Conservation (phyloP, 2,888 invertebrate genomes). For the Spilarctia lutea region DNA sequence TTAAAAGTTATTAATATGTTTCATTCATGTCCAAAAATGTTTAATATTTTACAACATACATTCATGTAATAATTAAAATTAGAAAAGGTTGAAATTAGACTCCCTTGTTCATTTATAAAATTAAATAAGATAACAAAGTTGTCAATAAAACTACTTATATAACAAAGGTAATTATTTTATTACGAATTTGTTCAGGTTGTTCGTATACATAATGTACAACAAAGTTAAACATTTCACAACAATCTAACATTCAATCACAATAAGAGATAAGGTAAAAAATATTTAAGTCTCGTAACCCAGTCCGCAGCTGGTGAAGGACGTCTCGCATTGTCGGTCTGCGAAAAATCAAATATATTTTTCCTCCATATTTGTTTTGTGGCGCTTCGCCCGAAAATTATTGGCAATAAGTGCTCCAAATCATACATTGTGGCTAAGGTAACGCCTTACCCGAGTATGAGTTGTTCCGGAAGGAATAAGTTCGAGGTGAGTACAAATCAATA, state of each 20-base stretch:
- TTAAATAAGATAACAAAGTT: neutral
- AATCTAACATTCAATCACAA: neutral
- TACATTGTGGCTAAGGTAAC: constrained; percentile 84
- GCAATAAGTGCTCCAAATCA: constrained; percentile 56
- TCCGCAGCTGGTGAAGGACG: constrained; percentile 54
- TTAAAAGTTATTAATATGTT: too few species aligned
- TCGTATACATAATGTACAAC: neutral
- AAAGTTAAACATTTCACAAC: neutral
- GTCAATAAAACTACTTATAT: neutral
- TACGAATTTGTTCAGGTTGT: neutral
- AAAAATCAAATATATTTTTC: constrained; percentile 66
- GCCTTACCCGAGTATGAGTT: constrained; percentile 86
- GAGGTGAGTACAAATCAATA: constrained; percentile 83
- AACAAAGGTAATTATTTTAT: neutral
- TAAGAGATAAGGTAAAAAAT: constrained; percentile 9
- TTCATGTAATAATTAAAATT: too few species aligned
- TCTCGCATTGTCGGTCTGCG: constrained; percentile 46
- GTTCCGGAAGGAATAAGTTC: constrained; percentile 89
- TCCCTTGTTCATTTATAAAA: neutral
- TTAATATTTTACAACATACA: too few species aligned
- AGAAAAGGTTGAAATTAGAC: too few species aligned
- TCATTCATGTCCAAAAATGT: too few species aligned
- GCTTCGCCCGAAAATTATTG: constrained; percentile 48
- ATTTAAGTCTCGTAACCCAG: constrained; percentile 48
- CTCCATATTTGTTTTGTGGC: constrained; percentile 71